Base-by-base conservation (phyloP, 2,888 invertebrate genomes). In the Herminia tarsipennalis region DNA sequence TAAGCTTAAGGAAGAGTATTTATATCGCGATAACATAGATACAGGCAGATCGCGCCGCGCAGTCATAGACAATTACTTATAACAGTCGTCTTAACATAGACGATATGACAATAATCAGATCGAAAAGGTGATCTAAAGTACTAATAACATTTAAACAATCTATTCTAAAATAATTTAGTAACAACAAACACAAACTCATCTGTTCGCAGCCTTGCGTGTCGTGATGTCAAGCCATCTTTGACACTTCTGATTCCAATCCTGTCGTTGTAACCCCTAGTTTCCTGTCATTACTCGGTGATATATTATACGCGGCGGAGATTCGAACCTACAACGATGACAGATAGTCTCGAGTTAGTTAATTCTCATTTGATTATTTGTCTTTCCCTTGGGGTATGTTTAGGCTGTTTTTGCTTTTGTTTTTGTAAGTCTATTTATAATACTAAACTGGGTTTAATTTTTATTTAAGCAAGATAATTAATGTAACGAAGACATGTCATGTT, bases 311-410 rank as follows among this genome's bases (percentile, higher is more conserved):
- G 45, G 60, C 44, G 56, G 59, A 57, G 61, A 51, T 47, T 29
- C 30, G 44, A 51, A 45, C 54, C 57, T 61, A 54, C 55, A 47
- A 56, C 66, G 86, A 73, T 82, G 87, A 87, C 85, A 83, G 86
- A 88, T 78, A 76, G 79, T 76, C 73, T 68, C 60, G 67, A 48
- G 41, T 60, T 61, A 61, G 66, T 73, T 78, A 75, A 80, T 64
- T 76, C 77, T 82, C 76, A 83, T 84, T 85, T 82, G 78, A 84
- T 85, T 78, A 78, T 71, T 61, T 40, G 33, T 36, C 51, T 42
- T 53, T 61, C 62, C 59, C 45, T 25, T 41, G 60, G 57, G 61
- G 50, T 50, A 34, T 6, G 32, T 43, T 29, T 17, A 18, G 25
- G 38, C 56, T 18, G 59, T 68, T 68, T 70, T 68, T 66, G 53